Evolutionary conservation across 2,797 vertebrate species (phyloP).

Genomic region (Adelosebastes latens): DNA sequence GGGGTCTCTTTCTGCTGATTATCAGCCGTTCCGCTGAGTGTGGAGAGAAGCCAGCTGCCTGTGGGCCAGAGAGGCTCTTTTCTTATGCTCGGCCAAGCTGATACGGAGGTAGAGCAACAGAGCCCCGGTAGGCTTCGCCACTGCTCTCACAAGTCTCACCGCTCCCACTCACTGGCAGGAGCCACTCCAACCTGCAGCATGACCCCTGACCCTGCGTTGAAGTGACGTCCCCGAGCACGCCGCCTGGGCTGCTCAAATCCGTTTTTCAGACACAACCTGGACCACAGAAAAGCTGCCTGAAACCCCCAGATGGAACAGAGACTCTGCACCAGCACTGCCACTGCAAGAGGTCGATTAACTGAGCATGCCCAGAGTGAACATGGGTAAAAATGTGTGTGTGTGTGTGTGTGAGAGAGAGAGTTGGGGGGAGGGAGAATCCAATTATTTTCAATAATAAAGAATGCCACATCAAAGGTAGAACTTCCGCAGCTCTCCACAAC

Average conservation of each 20-base stretch:
- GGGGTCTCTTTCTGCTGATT: conserved; percentile 79
- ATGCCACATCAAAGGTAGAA: conserved; percentile 86
- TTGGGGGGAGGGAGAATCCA: conserved; percentile 71
- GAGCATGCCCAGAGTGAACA: conserved; percentile 73
- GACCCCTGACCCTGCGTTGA: conserved; percentile 54
- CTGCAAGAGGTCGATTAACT: conserved; percentile 70
- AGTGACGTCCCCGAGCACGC: conserved; percentile 30
- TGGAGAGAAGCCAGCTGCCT: conserved; percentile 75
- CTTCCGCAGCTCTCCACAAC: conserved; percentile 73
- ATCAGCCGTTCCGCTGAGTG: conserved; percentile 70
- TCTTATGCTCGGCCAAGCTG: conserved; percentile 72
- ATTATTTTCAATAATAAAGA: conserved; percentile 85
- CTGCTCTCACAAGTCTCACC: conserved; percentile 30
- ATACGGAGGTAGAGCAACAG: conserved; percentile 61
- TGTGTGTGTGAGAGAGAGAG: not conserved
- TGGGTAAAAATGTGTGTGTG: conserved; percentile 35
- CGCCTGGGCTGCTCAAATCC: conserved; percentile 28
- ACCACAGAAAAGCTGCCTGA: conserved; percentile 39
- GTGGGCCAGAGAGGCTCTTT: conserved; percentile 66
- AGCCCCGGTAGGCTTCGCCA: conserved; percentile 40
- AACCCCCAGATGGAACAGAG: conserved; percentile 44
- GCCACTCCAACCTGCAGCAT: conserved; percentile 57
- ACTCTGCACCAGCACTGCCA: conserved; percentile 22
- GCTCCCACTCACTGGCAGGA: conserved; percentile 57
- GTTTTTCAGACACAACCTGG: conserved; percentile 35